These are phyloP conservation scores for Spilogale gracilis DNA, from an alignment of 2,113 vertebrate species.

Conservation along the genomic window DNA sequence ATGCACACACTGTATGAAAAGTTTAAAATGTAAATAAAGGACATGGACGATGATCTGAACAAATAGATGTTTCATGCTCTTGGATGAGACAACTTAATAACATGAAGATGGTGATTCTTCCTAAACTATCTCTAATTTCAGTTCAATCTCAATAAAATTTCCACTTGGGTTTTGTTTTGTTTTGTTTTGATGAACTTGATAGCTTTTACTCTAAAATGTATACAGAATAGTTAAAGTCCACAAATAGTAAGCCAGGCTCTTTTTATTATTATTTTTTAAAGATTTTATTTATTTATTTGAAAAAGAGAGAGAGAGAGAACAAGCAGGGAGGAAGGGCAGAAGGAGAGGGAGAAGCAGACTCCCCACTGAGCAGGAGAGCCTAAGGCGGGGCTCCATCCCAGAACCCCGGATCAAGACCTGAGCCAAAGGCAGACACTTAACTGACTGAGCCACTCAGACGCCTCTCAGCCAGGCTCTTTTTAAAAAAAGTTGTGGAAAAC, in stretches of 20 bases:
- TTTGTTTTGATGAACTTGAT: background rate
- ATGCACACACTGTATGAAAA: background rate
- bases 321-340: background rate
- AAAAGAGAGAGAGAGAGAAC: background rate
- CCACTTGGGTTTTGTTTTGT: background rate
- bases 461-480: background rate
- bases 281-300: background rate
- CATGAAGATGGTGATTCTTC: background rate
- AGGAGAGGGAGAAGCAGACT: background rate
- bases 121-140: constrained; percentile 32
- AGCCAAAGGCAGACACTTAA: background rate
- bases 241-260: background rate
- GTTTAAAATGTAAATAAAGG: background rate
- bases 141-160: background rate
- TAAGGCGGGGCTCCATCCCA: accelerated
- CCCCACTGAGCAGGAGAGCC: background rate
- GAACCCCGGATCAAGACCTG: background rate
- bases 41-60: background rate
- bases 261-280: background rate
- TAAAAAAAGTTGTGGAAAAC: background rate
- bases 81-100: background rate
- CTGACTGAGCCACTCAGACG: background rate
- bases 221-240: background rate
- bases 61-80: background rate
- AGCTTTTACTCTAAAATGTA: background rate